A percentile compares a stretch with the other conserved stretches of the same genome.
Conservation (phyloP, 2,797 vertebrate species). For the Enteromius paludinosus region DNA sequence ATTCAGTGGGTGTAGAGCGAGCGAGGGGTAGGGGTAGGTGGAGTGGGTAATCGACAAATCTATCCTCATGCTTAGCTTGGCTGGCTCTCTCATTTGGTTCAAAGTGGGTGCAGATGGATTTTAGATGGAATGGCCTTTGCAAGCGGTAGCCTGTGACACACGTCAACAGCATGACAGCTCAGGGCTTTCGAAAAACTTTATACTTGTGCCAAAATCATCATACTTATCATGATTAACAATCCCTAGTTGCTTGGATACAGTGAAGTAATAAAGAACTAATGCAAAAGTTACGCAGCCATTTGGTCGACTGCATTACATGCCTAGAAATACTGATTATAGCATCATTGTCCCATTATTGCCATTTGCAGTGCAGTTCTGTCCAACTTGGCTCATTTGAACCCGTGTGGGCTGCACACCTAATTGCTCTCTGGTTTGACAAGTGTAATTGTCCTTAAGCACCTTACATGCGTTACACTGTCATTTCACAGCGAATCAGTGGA, state of each 20-base stretch:
- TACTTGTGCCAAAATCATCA: slow-evolving; percentile 34
- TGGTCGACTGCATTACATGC: slow-evolving; percentile 25
- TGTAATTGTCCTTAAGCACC: slow-evolving; percentile 44
- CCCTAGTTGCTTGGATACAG: slow-evolving; percentile 6
- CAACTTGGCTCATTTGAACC: slow-evolving; percentile 16
- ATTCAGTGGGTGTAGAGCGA: slow-evolving; percentile 18
- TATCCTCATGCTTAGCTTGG: slow-evolving; percentile 48
- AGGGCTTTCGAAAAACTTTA: slow-evolving; percentile 34
- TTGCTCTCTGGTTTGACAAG: slow-evolving; percentile 37
- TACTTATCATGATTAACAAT: slow-evolving; percentile 33
- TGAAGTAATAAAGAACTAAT: slow-evolving; percentile 7
- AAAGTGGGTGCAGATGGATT: slow-evolving; percentile 54
- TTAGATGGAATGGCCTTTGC: slow-evolving; percentile 50
- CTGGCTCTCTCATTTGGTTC: slow-evolving; percentile 57
- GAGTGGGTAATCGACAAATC: slow-evolving; percentile 58
- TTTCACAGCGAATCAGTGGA: slow-evolving; percentile 38
- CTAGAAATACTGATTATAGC: slow-evolving; percentile 6
- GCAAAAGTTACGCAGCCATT: slow-evolving; percentile 15
- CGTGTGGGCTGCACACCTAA: slow-evolving; percentile 34
- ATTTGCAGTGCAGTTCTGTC: slow-evolving; percentile 12
- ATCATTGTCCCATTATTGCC: slow-evolving; percentile 25
- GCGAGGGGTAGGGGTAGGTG: slow-evolving; percentile 34
- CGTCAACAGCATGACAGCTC: slow-evolving; percentile 35
- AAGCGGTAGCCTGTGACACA: slow-evolving; percentile 52
- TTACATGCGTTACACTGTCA: slow-evolving; percentile 43